These are phyloP conservation scores for Tauraco erythrolophus DNA, from an alignment of 2,113 vertebrate species.

Conservation along the genomic window DNA sequence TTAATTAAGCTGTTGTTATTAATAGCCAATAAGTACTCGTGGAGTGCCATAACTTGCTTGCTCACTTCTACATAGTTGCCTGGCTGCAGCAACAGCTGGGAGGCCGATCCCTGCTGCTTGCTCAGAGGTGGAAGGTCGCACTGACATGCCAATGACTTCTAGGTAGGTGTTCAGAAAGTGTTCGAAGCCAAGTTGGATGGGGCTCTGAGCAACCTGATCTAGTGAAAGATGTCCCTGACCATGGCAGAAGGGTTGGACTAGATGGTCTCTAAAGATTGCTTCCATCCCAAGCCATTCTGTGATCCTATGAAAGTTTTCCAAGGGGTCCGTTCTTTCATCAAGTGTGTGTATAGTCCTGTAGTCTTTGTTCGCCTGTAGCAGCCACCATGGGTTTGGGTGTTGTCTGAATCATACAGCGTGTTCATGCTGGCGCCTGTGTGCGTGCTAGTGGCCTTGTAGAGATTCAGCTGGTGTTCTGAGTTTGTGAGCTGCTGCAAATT, in stretches of 20 bases:
- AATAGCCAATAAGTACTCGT: neutral
- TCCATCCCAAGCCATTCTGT: neutral
- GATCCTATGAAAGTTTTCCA: neutral
- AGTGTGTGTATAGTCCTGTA: neutral
- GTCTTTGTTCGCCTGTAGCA: neutral
- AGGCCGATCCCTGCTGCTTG: neutral
- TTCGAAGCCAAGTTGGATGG: neutral
- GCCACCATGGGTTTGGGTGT: accelerated
- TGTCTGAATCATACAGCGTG: neutral
- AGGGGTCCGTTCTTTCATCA: neutral
- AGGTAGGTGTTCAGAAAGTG: neutral
- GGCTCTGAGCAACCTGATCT: neutral
- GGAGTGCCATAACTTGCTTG: neutral
- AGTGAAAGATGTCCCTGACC: neutral
- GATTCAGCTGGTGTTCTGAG: neutral
- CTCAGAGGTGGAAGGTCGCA: neutral
- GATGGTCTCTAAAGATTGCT: neutral
- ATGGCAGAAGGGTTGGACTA: too few relatives aligned
- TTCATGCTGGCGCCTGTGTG: neutral
- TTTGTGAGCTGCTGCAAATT: neutral
- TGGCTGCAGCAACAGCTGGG: neutral
- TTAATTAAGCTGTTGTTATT: neutral
- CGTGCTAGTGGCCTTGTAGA: neutral
- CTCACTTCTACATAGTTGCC: accelerated
- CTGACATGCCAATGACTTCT: neutral